These are phyloP conservation scores for Protaetia brevitarsis DNA, from an alignment of 1,140 invertebrate genomes.

Conservation along the genomic window DNA sequence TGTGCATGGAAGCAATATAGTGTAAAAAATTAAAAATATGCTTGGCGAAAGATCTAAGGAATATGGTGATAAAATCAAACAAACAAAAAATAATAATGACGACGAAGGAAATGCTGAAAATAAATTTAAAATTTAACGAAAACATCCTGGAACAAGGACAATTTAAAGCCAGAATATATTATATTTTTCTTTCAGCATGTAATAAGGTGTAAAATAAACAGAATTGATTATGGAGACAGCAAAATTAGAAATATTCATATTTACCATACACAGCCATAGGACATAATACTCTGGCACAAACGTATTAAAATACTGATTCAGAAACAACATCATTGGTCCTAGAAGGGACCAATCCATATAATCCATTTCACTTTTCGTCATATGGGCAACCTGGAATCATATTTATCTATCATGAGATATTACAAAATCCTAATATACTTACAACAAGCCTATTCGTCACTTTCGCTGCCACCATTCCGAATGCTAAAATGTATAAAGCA, in stretches of 20 bases:
- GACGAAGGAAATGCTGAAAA: background rate
- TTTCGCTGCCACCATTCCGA: slow-evolving; percentile 94
- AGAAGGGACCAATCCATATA: slow-evolving; percentile 90
- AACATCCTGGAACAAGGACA: background rate
- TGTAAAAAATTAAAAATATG: too few species aligned
- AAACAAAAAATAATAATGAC: background rate
- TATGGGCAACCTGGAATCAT: slow-evolving; percentile 94
- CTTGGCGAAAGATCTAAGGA: background rate
- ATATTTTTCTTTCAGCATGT: too few species aligned
- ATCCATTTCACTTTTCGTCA: slow-evolving; percentile 98
- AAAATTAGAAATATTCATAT: slow-evolving; percentile 43
- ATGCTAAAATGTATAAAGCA: slow-evolving; percentile 88
- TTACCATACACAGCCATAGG: slow-evolving; percentile 85
- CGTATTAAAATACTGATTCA: slow-evolving; percentile 98
- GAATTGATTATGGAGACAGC: background rate
- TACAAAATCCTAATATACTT: slow-evolving; percentile 51
- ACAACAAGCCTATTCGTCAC: slow-evolving; percentile 96
- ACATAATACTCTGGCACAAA: slow-evolving; percentile 87
- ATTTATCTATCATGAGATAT: slow-evolving; percentile 26
- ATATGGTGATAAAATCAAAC: background rate
- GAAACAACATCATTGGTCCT: slow-evolving; percentile 89
- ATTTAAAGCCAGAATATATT: too few species aligned
- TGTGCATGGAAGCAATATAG: too few species aligned
- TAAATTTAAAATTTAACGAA: background rate
- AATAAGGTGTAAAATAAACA: too few species aligned